Percentiles rank a stretch among this genome's conserved stretches.
Conservation (phyloP, 1,140 invertebrate species). For the Chlorops oryzae region DNA sequence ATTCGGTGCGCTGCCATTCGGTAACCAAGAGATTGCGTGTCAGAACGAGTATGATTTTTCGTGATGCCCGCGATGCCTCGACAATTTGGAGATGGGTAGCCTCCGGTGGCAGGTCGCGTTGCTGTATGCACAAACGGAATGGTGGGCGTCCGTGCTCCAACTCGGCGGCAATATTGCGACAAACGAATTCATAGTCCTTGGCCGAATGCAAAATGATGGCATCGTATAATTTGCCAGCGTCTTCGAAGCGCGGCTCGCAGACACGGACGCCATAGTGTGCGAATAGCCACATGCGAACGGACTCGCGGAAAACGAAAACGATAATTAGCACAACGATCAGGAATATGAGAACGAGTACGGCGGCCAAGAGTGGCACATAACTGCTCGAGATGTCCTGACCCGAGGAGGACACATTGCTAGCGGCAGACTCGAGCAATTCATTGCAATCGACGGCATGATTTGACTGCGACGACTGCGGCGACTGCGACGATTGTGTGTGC, state of each 20-base stretch:
- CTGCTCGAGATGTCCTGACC: constrained; percentile 61
- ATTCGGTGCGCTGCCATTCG: constrained; percentile 79
- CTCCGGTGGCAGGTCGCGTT: constrained; percentile 69
- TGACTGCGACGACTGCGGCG: too few relatives aligned
- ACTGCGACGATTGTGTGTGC: too few relatives aligned
- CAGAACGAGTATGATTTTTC: constrained; percentile 71
- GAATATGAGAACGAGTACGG: constrained; percentile 65
- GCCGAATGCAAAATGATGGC: constrained; percentile 89
- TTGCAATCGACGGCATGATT: constrained; percentile 47
- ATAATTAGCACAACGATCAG: constrained; percentile 69
- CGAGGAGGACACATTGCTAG: constrained; percentile 66
- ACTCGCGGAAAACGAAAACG: constrained; percentile 76
- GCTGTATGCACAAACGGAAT: constrained; percentile 82
- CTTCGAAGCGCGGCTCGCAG: constrained; percentile 57
- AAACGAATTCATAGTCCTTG: constrained; percentile 85
- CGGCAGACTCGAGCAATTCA: constrained; percentile 58
- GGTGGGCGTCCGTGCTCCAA: constrained; percentile 66
- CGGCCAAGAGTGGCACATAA: constrained; percentile 76
- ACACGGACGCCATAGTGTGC: constrained; percentile 81
- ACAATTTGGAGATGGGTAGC: constrained; percentile 69
- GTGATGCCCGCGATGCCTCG: constrained; percentile 79
- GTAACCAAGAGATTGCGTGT: constrained; percentile 80
- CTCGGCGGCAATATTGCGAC: constrained; percentile 74
- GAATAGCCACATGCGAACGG: constrained; percentile 82
- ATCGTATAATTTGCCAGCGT: constrained; percentile 82